These are phyloP conservation scores for Pachliopta kotzebuea DNA, from an alignment of 2,888 invertebrate species.

Conservation along the genomic window DNA sequence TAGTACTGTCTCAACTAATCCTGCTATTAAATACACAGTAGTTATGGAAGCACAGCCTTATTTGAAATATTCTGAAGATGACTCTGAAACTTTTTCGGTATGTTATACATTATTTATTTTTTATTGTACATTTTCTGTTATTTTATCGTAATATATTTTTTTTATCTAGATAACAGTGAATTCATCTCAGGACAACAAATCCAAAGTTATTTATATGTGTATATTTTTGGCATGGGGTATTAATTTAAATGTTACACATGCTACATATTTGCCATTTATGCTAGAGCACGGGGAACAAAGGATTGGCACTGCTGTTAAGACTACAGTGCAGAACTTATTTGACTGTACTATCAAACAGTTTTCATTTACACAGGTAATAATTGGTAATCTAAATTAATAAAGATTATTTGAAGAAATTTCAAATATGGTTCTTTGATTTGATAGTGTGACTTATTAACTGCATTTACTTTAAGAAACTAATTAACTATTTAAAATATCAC, in stretches of 20 bases:
- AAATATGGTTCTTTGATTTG: background rate
- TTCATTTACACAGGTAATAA: slow-evolving; percentile 64
- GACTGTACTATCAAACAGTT: slow-evolving; percentile 69
- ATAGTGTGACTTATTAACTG: no score
- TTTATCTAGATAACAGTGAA: slow-evolving; percentile 58
- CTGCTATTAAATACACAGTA: slow-evolving; percentile 54
- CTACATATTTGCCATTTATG: slow-evolving; percentile 67
- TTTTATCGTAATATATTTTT: slow-evolving; percentile 1
- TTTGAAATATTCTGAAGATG: slow-evolving; percentile 62
- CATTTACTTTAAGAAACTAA: no score
- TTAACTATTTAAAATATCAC: no score
- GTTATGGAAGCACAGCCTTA: slow-evolving; percentile 52
- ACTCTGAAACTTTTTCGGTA: slow-evolving; percentile 63
- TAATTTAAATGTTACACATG: slow-evolving; percentile 42
- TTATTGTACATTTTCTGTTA: background rate
- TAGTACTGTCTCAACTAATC: slow-evolving; percentile 46
- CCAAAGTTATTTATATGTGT: slow-evolving; percentile 56
- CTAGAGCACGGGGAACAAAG: slow-evolving; percentile 66
- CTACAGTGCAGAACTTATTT: slow-evolving; percentile 61
- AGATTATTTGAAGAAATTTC: background rate
- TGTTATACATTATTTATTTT: slow-evolving; percentile 25
- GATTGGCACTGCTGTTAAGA: slow-evolving; percentile 56
- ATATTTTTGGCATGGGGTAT: slow-evolving; percentile 68
- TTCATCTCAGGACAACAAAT: slow-evolving; percentile 45
- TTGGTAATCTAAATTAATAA: background rate